These are phyloP conservation scores for Oreonectes daqikongensis DNA, from an alignment of 2,797 vertebrate genomes.

Conservation along the genomic window DNA sequence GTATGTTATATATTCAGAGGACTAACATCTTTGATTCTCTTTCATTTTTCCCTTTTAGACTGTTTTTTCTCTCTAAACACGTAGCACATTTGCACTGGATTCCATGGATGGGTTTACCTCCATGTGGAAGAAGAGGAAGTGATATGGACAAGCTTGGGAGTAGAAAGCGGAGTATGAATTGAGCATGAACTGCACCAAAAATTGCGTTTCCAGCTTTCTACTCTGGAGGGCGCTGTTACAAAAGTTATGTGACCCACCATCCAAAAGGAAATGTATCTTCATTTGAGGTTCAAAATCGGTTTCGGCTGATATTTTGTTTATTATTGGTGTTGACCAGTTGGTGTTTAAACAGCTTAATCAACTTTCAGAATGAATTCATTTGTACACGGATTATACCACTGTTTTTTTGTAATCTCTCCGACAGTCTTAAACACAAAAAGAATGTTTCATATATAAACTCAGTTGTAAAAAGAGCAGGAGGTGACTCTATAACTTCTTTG, in stretches of 20 bases:
- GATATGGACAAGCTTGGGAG: constrained; percentile 37
- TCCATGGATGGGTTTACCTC: constrained; percentile 30
- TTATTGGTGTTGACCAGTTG: constrained; percentile 2
- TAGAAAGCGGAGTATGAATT: not conserved
- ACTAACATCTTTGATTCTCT: no score
- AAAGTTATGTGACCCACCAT: constrained; percentile 29
- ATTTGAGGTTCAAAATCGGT: not conserved
- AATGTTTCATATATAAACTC: constrained; percentile 38
- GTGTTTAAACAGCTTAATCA: not conserved
- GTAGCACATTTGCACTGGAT: constrained; percentile 54
- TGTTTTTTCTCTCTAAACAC: constrained; percentile 23
- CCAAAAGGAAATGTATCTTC: not conserved
- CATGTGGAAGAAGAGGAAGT: constrained; percentile 36
- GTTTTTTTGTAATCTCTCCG: constrained; percentile 23
- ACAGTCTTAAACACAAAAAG: constrained; percentile 9
- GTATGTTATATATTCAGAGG: no score
- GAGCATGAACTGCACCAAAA: constrained; percentile 25
- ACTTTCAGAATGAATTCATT: constrained; percentile 11
- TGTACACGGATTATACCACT: constrained; percentile 4
- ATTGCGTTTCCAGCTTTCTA: constrained; percentile 41
- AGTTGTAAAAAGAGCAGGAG: constrained; percentile 4
- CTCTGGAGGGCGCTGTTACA: constrained; percentile 50
- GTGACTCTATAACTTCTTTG: not conserved
- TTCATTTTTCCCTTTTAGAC: constrained; percentile 35
- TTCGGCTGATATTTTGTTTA: constrained; percentile 2